A percentile compares a stretch with the other conserved stretches of the same genome.
phyloP scores from a whole-genome alignment of 2,113 vertebrate species.

The Heloderma charlesbogerti region DNA sequence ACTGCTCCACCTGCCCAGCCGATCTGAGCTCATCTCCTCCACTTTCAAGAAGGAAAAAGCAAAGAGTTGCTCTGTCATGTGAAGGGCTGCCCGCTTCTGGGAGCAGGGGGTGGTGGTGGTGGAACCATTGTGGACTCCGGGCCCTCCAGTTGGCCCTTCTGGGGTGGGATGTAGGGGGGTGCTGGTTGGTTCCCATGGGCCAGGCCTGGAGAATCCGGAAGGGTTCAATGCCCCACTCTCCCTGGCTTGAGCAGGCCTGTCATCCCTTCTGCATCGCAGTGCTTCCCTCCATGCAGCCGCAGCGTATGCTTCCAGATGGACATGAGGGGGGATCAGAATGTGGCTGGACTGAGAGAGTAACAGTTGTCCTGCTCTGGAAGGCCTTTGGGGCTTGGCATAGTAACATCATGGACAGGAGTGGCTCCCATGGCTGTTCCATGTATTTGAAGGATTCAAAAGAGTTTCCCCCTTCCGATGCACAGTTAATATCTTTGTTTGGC shows the following conservation, averaged over 20 bases:
- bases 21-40: conserved; percentile 89
- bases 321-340: background rate
- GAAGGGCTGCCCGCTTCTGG: conserved; percentile 65
- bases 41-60: conserved; percentile 93
- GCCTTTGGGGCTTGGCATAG: background rate
- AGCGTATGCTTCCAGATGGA: conserved; percentile 39
- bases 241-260: background rate
- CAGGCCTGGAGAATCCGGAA: conserved; percentile 28
- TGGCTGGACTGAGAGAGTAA: background rate
- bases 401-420: background rate
- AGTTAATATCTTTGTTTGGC: background rate
- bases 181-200: conserved; percentile 14
- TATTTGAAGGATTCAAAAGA: conserved; percentile 1
- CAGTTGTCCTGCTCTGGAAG: conserved; percentile 37
- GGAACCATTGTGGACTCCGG: conserved; percentile 7
- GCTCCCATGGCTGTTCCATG: background rate
- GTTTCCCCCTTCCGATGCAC: conserved; percentile 4
- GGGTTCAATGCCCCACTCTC: background rate
- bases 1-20: conserved; percentile 90
- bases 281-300: conserved; percentile 17
- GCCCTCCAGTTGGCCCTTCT: conserved; percentile 18
- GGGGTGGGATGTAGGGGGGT: conserved; percentile 33
- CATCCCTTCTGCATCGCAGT: background rate
- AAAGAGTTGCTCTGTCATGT: conserved; percentile 95
- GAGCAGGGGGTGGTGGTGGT: conserved; percentile 16